Conservation (phyloP, 2,797 vertebrate species). For the Pangasius mekongensis region DNA sequence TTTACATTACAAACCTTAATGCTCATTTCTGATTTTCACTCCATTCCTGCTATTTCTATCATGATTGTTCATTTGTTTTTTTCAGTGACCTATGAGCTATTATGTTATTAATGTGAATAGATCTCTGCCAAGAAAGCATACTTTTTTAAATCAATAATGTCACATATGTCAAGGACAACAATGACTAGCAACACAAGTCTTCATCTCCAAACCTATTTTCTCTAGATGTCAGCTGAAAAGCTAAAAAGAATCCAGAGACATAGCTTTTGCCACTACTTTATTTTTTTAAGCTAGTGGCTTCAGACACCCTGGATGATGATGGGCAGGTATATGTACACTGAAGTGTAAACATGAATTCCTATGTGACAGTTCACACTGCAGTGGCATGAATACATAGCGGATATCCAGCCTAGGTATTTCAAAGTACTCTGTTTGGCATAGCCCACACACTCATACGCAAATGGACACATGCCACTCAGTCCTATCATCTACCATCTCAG, state of each 20-base stretch:
- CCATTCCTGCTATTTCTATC: neutral
- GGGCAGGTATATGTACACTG: neutral
- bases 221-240: neutral
- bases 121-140: neutral
- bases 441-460: neutral
- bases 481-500: neutral
- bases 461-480: neutral
- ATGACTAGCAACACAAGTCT: neutral
- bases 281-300: neutral
- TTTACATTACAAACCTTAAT: neutral
- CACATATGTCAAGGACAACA: neutral
- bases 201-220: neutral
- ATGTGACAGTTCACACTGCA: neutral
- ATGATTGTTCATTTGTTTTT: neutral
- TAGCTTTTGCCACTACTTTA: neutral
- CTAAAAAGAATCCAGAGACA: neutral
- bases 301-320: neutral
- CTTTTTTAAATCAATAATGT: neutral
- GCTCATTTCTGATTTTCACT: neutral
- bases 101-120: neutral
- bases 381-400: neutral
- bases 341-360: neutral
- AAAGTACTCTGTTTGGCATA: neutral
- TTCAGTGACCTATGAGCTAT: neutral
- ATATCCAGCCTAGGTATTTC: slow-evolving; percentile 1